These are phyloP conservation scores for Aphelenchoides besseyi DNA, from an alignment of 1,140 invertebrate genomes.

Conservation along the genomic window DNA sequence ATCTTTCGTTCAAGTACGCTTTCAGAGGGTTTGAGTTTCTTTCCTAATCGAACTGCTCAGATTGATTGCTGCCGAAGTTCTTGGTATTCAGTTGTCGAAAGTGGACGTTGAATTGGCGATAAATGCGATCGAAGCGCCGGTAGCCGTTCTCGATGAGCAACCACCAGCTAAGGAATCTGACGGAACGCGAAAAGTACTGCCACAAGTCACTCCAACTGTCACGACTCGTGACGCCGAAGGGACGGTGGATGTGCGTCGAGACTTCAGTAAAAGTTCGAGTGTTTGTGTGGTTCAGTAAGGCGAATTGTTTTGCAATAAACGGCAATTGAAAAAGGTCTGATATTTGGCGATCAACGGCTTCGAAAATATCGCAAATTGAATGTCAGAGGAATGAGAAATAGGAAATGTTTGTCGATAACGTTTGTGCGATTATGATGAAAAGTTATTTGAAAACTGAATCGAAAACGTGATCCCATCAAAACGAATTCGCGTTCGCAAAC, in stretches of 20 bases:
- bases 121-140: constrained; percentile 69
- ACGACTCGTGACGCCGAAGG: constrained; percentile 3
- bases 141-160: constrained; percentile 32
- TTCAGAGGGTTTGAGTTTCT: background rate
- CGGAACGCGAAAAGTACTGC: background rate
- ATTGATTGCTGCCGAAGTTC: constrained; percentile 70
- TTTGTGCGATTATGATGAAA: no score
- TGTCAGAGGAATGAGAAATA: no score
- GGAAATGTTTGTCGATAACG: no score
- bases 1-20: constrained; percentile 58
- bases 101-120: constrained; percentile 71
- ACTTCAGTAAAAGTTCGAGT: constrained; percentile 6
- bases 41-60: constrained; percentile 64
- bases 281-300: constrained; percentile 12
- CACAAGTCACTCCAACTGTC: constrained; percentile 9
- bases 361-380: no score
- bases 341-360: no score
- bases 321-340: no score
- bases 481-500: no score
- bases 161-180: background rate
- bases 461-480: no score
- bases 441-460: no score
- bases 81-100: constrained; percentile 70
- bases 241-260: background rate
- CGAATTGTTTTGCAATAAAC: no score